Base-by-base conservation (phyloP, 1,140 invertebrate species). In the Ooceraea biroi region DNA sequence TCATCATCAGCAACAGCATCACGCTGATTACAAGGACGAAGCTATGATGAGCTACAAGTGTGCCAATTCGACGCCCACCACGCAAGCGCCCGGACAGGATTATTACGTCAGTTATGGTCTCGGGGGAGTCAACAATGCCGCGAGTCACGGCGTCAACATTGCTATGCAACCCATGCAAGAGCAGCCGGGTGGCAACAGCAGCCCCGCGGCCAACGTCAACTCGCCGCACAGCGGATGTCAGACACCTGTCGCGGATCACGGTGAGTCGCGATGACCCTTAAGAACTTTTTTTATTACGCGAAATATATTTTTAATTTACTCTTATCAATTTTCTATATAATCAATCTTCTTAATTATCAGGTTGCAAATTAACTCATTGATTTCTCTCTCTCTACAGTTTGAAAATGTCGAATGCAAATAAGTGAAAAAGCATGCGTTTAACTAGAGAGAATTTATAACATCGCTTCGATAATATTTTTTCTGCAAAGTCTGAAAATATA, bases 41-140 rank as follows among this genome's bases (percentile, higher is more conserved):
- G 52, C 57, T 1, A 80, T 93, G 74, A 84, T 89, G 61, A 82
- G 74, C 41, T 93, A 91, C 48, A 94, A 94, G 72, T 85, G 83
- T 58, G 66, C 65, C 5, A 48, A 78, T 10, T 44, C 57, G n/a
- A 66, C 66, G 27, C 85, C 80, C 8, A 71, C 85, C 50, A 80
- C 83, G 25, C 82, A 89, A 27, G 69, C 85, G 58, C 83, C 84
- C 14, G 80, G 71, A 14, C 93, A 93, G 71, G 94, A 94, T 77
- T 94, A 94, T 86, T 94, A 94, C 69, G 85, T 91, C 7, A 90
- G 91, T 44, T 94, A 94, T 22, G 93, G 91, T 0, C 71, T 92
- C 0, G 12, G 88, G 1, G 87, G 84, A 0, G 87, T 90, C 17
- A 91, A 91, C n/a, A 92, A 91, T 84, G 68, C 63, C 36, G 41